These are phyloP conservation scores for Eurypyga helias DNA, from an alignment of 2,113 vertebrate genomes.

Conservation along the genomic window DNA sequence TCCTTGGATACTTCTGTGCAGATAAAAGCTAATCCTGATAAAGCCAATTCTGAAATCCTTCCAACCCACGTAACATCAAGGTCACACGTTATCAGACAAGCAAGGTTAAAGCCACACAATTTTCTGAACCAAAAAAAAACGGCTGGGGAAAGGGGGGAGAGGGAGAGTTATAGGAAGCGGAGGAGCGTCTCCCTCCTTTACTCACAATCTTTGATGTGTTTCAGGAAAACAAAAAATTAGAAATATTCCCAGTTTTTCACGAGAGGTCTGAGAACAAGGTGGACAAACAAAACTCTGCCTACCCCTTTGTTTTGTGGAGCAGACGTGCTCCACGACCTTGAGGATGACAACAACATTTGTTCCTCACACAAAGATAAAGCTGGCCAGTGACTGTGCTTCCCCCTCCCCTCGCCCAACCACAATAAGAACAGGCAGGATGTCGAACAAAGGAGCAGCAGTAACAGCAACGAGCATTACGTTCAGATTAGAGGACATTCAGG, in stretches of 20 bases:
- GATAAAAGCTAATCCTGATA: slow-evolving; percentile 80
- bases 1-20: slow-evolving; percentile 67
- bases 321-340: slow-evolving; percentile 66
- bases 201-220: slow-evolving; percentile 52
- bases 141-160: neutral
- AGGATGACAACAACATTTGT: slow-evolving; percentile 71
- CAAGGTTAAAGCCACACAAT: slow-evolving; percentile 64
- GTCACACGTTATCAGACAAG: slow-evolving; percentile 71
- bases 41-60: slow-evolving; percentile 78
- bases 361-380: slow-evolving; percentile 73
- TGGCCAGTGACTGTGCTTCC: slow-evolving; percentile 32
- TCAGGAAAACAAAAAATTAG: slow-evolving; percentile 57
- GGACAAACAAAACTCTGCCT: slow-evolving; percentile 41
- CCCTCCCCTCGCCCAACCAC: slow-evolving; percentile 33
- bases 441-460: slow-evolving; percentile 70
- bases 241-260: slow-evolving; percentile 48
- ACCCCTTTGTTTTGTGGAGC: slow-evolving; percentile 38
- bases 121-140: slow-evolving; percentile 54
- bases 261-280: slow-evolving; percentile 43
- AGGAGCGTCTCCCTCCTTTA: slow-evolving; percentile 34
- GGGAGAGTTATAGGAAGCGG: neutral
- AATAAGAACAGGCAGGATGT: slow-evolving; percentile 67
- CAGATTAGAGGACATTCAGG: slow-evolving; percentile 76
- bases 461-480: slow-evolving; percentile 72
- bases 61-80: slow-evolving; percentile 72